A percentile compares a stretch with the other conserved stretches of the same genome.
phyloP scores from a whole-genome alignment of 2,113 vertebrate species.

The Agapornis roseicollis region DNA sequence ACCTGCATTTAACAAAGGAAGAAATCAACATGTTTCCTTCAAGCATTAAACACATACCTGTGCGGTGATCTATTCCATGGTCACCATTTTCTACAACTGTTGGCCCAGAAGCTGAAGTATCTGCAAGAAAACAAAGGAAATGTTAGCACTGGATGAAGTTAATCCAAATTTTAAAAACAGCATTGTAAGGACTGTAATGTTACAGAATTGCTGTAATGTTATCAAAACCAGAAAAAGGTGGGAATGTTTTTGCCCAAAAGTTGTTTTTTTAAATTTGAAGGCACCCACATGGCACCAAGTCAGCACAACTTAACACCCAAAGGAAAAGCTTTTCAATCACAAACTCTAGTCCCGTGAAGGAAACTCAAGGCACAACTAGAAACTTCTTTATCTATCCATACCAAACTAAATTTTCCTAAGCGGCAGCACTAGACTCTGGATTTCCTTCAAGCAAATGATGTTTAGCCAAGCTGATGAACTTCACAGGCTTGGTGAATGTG shows the following conservation, averaged over 20 bases:
- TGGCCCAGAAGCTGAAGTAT: conserved; percentile 63
- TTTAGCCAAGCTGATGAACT: background rate
- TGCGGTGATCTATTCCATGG: conserved; percentile 67
- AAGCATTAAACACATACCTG: conserved; percentile 44
- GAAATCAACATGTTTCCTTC: accelerated
- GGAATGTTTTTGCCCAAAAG: background rate
- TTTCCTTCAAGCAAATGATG: background rate
- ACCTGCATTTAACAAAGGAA: background rate
- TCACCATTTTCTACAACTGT: conserved; percentile 84
- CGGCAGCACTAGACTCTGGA: background rate
- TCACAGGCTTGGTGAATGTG: accelerated
- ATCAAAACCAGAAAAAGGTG: background rate
- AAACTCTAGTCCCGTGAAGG: background rate
- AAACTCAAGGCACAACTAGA: background rate
- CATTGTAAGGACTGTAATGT: background rate
- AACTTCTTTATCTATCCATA: background rate
- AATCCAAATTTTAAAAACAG: background rate
- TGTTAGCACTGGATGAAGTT: accelerated
- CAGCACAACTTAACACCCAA: background rate
- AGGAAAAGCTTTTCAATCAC: background rate
- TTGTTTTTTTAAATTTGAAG: background rate
- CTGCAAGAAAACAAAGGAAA: conserved; percentile 43
- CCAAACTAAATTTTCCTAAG: background rate
- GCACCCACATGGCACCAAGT: background rate
- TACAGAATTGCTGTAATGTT: no score